A percentile compares a stretch with the other conserved stretches of the same genome.
Evolutionary conservation across 2,113 vertebrate species (phyloP).

Genomic region (Neogale vison): DNA sequence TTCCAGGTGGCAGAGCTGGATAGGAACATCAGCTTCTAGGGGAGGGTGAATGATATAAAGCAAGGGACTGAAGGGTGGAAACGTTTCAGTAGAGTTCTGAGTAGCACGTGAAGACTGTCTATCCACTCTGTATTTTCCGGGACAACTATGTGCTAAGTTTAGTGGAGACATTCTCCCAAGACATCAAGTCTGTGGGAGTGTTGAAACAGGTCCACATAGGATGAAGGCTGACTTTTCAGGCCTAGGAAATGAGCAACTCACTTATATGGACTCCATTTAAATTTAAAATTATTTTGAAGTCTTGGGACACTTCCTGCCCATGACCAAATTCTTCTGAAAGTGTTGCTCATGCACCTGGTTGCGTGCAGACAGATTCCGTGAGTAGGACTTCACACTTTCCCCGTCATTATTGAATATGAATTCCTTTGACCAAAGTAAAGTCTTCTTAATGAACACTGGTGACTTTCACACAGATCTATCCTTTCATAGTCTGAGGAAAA

Average conservation of each 20-base stretch:
- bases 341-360: not conserved
- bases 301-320: not conserved
- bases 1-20: not conserved
- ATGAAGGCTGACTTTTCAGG: not conserved
- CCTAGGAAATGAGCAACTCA: not conserved
- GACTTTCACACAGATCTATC: not conserved
- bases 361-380: not conserved
- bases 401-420: not conserved
- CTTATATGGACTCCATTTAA: not conserved
- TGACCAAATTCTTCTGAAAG: not conserved
- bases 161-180: not conserved
- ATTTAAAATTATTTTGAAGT: slow-evolving; percentile 22
- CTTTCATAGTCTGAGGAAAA: not conserved
- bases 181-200: not conserved
- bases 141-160: not conserved
- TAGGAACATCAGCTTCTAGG: not conserved
- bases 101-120: not conserved
- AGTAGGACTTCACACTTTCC: not conserved
- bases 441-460: not conserved
- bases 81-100: not conserved
- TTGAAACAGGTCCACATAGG: not conserved
- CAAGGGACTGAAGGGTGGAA: not conserved
- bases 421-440: slow-evolving; percentile 25
- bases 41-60: not conserved
- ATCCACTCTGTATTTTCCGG: not conserved